These are phyloP conservation scores for Halocaridina rubra DNA, from an alignment of 2,888 invertebrate species.

Conservation along the genomic window DNA sequence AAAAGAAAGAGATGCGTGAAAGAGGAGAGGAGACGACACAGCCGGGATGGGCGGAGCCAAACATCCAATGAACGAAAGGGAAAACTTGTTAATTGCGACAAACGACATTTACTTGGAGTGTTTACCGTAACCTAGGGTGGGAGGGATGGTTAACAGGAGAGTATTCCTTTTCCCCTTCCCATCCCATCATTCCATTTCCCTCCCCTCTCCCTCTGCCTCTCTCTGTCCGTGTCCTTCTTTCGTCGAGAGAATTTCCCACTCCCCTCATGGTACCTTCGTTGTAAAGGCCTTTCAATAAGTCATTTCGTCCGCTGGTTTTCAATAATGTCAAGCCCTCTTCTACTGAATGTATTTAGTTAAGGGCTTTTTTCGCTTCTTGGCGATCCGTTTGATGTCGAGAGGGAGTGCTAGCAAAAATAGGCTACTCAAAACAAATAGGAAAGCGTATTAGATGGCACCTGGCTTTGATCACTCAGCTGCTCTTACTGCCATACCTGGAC, in stretches of 20 bases:
- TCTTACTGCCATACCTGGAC: background rate
- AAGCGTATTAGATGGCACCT: conserved; percentile 29
- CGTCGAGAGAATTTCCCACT: too few relatives aligned
- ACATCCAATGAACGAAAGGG: conserved; percentile 41
- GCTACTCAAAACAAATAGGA: conserved; percentile 38
- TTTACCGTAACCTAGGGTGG: conserved; percentile 33
- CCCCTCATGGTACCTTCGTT: too few relatives aligned
- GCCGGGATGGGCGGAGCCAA: conserved; percentile 1
- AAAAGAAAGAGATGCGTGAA: background rate
- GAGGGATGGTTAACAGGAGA: too few relatives aligned
- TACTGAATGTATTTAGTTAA: conserved; percentile 51
- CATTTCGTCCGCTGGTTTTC: conserved; percentile 50
- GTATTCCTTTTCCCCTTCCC: background rate
- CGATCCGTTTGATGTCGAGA: conserved; percentile 42
- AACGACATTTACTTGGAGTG: conserved; percentile 49
- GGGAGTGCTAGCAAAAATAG: conserved; percentile 23
- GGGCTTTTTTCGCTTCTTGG: conserved; percentile 27
- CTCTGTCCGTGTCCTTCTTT: too few relatives aligned
- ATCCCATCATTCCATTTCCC: too few relatives aligned
- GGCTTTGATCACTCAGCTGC: conserved; percentile 1
- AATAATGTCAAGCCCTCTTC: conserved; percentile 53
- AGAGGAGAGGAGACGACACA: conserved; percentile 10
- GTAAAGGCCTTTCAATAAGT: conserved; percentile 49
- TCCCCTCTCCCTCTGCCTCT: too few relatives aligned
- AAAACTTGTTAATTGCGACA: conserved; percentile 53